These are phyloP conservation scores for Anas platyrhynchos DNA, from an alignment of 2,113 vertebrate species.

Conservation along the genomic window DNA sequence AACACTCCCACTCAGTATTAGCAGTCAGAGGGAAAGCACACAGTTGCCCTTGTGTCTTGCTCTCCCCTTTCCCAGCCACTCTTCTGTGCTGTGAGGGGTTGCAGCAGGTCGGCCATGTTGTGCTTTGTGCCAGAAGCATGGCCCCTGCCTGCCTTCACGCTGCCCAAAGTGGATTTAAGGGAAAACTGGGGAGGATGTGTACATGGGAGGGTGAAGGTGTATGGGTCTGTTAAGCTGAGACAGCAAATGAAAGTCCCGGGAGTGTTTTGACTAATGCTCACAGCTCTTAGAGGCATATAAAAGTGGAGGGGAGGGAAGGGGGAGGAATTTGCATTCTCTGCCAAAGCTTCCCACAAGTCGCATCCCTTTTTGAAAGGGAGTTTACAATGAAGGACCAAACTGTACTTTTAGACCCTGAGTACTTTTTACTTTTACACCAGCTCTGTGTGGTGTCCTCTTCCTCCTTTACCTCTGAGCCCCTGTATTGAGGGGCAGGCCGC, in stretches of 20 bases:
- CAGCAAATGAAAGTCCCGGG: background rate
- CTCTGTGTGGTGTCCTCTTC: background rate
- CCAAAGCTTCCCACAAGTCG: background rate
- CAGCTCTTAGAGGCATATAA: background rate
- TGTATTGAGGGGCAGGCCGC: background rate
- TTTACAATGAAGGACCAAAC: background rate
- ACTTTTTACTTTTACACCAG: too few species aligned
- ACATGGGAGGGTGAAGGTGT: background rate
- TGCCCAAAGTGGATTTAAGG: background rate
- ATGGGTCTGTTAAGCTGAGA: background rate
- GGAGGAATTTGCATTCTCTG: background rate
- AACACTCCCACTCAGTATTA: background rate
- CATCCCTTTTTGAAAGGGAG: background rate
- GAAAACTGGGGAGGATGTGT: background rate
- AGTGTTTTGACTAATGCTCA: conserved; percentile 12
- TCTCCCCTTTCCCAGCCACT: background rate
- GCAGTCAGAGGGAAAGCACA: background rate
- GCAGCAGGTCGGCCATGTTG: background rate
- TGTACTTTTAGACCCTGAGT: background rate
- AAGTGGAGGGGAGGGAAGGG: background rate
- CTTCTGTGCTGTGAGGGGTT: background rate
- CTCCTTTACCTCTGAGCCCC: accelerated
- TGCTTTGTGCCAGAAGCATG: background rate
- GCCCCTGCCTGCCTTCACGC: background rate
- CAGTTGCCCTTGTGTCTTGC: background rate